A percentile compares a stretch with the other conserved stretches of the same genome.
phyloP scores from a whole-genome alignment of 2,113 vertebrate species.

The Eubucco bourcierii region DNA sequence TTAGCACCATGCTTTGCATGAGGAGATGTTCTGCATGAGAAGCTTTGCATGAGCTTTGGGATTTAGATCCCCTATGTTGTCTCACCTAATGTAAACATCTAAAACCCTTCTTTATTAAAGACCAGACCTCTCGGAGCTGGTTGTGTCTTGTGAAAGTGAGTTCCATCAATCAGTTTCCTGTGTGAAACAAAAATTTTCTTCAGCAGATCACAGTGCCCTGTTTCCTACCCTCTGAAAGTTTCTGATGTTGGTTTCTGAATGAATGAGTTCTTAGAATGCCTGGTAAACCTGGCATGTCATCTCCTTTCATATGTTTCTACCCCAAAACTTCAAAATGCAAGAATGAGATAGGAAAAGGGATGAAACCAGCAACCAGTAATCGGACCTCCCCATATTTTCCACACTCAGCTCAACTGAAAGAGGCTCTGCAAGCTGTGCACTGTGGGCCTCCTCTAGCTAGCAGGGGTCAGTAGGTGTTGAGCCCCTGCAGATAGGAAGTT shows the following conservation, averaged over 20 bases:
- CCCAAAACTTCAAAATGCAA: neutral
- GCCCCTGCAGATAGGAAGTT: neutral
- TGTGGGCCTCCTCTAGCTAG: neutral
- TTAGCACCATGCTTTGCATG: neutral
- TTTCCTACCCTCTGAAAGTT: conserved; percentile 19
- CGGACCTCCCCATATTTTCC: neutral
- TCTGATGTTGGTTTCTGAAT: neutral
- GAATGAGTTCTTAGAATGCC: neutral
- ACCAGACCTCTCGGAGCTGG: conserved; percentile 14
- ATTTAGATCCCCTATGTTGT: conserved; percentile 26
- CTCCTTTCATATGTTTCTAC: neutral
- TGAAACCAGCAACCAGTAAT: neutral
- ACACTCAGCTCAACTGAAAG: neutral
- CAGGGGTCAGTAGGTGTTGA: neutral
- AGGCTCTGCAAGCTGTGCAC: neutral
- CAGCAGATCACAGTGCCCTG: neutral
- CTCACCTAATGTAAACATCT: conserved; percentile 43
- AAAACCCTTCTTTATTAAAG: conserved; percentile 51
- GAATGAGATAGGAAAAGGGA: neutral
- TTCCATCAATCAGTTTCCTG: conserved; percentile 23
- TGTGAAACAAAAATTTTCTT: conserved; percentile 33
- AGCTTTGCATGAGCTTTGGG: conserved; percentile 42
- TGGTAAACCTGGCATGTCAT: neutral
- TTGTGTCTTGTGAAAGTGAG: conserved; percentile 11
- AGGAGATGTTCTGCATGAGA: conserved; percentile 35